Conservation (phyloP, 2,797 vertebrate species). For the Sebastolobus altivelis region DNA sequence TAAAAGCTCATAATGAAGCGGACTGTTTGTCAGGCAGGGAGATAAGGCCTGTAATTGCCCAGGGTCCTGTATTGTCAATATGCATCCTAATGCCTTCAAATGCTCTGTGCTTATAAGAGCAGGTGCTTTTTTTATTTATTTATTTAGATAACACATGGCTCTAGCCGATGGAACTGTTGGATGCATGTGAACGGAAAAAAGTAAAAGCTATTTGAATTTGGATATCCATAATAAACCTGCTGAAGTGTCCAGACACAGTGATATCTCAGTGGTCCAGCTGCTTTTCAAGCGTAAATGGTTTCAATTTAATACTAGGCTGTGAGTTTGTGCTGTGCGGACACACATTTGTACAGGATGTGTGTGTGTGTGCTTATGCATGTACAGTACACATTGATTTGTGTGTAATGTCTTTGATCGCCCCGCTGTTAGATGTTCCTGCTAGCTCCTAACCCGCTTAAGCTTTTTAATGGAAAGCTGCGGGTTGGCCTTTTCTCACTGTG, state of each 20-base stretch:
- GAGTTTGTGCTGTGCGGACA: not conserved
- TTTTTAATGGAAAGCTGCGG: constrained; percentile 59
- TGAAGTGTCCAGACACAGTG: constrained; percentile 42
- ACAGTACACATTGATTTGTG: constrained; percentile 44
- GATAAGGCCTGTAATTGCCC: constrained; percentile 75
- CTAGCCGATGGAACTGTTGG: constrained; percentile 26
- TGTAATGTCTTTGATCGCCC: constrained; percentile 57
- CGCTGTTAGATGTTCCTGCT: constrained; percentile 55
- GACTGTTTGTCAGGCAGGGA: constrained; percentile 68
- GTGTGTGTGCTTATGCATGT: constrained; percentile 3
- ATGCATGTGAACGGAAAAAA: constrained; percentile 10
- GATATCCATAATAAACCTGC: constrained; percentile 49
- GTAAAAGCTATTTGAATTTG: constrained; percentile 37
- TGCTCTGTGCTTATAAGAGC: constrained; percentile 41
- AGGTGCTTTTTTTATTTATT: constrained; percentile 35
- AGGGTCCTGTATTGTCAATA: constrained; percentile 62
- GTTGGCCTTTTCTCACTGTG: constrained; percentile 50
- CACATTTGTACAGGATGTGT: constrained; percentile 1
- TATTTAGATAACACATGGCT: constrained; percentile 39
- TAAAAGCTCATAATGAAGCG: constrained; percentile 75
- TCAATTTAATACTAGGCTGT: constrained; percentile 29
- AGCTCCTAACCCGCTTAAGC: constrained; percentile 44
- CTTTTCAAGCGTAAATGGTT: constrained; percentile 44
- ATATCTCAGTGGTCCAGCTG: constrained; percentile 53
- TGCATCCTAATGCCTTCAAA: constrained; percentile 62